Evolutionary conservation across 2,113 vertebrate genomes (phyloP), one percentile per base, ranked within the genome.

Genomic region (Stegastes partitus): DNA sequence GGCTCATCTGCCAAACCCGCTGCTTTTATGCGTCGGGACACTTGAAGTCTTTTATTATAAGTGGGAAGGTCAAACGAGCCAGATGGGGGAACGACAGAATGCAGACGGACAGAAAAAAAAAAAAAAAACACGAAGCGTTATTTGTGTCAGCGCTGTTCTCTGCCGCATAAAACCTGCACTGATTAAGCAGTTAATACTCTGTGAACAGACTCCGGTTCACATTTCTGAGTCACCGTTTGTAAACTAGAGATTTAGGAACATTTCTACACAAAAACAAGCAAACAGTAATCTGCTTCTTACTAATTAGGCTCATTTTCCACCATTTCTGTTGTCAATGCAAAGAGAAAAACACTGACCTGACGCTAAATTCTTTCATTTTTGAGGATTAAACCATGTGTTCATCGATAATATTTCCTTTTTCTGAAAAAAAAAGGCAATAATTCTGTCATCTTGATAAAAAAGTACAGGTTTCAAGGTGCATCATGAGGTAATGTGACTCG

Each of bases 31-130:
- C 72, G 7, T 25, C 4, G 45, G 66, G 77, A 78, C 74, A 71
- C 75, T 82, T 42, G 11, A 84, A 73, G 80, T 63, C 22, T 77
- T 87, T 87, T 75, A 85, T 86, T 85, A 65, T 83, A 70, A 82
- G 74, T 72, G 83, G 82, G 77, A 84, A 89, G 85, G 88, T 89
- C 72, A 88, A 55, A 78, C 10, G 64, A 78, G 85, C 76, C 89
- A 84, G 84, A 85, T 68, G 87, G 79, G 77, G 71, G 31, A 77
- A 59, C 49, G 65, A 75, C 42, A 73, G 64, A 51, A 59, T 62
- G 62, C 54, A 80, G 65, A 67, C 1, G 21, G 55, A 56, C 39
- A 54, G 57, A 8, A 63, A 74, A 64, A 54, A 55, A 64, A 54
- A 55, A 56, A 26, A 28, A 0, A 23, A 34, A 34, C 31, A 34